Evolutionary conservation across 2,797 vertebrate species (phyloP), one percentile per base, ranked within the genome.

Genomic region (Holocentrus rufus): DNA sequence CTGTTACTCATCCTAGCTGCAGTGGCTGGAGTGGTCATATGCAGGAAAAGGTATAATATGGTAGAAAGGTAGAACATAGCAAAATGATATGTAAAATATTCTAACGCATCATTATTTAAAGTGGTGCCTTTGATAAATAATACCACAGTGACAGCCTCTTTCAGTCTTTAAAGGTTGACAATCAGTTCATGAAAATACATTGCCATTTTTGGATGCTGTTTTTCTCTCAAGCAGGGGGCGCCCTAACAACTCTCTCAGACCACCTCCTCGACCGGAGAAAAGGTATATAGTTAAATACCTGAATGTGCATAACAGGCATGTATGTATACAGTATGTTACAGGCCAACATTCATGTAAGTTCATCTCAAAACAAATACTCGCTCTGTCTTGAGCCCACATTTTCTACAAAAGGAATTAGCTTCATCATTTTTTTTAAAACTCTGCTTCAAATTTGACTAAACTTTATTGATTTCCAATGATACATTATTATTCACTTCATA

Each of bases 181-280:
- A 44, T 58, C 7, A 36, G 10, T 17, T 30, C 17, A 18, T 1
- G 17, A 14, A 57, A 23, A 22, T 39, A 11, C 36, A 22, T 60
- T 39, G 36, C 25, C 10, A 27, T 65, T 2, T n/a, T 34, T 27
- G 39, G 5, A 36, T 54, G 15, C 2, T 7, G 22, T 20, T 36
- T 39, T 54, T 27, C 7, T 9, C 46, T 46, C 13, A 34, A 60
- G 39, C 50, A 89, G 85, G 36, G 83, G 58, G 42, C 23, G 2
- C 3, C 14, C 52, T 7, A 27, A 56, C 1, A 39, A 80, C 22
- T 59, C 52, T 0, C 10, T 13, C 14, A 65, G 2, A 67, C 50
- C 78, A 50, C 87, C 87, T 18, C 80, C 85, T 52, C 72, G 76
- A 31, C 85, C 85, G n/a, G 82, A 84, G 58, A 90, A 86, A 83